Base-by-base conservation (phyloP, 2,113 vertebrate genomes). In the Eulemur macaco region DNA sequence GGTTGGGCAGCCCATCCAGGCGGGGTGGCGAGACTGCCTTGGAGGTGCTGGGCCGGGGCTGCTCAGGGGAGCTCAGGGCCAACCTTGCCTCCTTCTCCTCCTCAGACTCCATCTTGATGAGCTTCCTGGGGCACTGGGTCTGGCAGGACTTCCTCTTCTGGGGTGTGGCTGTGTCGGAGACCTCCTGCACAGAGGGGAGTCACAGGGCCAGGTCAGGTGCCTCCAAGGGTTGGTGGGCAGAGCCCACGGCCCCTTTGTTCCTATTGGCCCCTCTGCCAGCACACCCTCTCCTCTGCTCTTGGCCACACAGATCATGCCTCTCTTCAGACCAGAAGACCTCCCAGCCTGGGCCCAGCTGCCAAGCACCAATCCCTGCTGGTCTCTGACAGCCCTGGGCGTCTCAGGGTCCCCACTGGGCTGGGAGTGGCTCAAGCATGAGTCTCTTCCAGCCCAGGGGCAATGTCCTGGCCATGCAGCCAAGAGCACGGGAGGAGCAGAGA, bases 81-180 rank as follows among this genome's bases (percentile, higher is more conserved):
- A 54, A 6, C 37, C 56, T 78, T 3, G 12, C 45, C 47, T 95
- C 89, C 18, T 84, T 83, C 31, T 83, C 74, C 1, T 42, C n/a
- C 1, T 80, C 34, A 0, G 5, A 34, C 23, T 98, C 98, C 95
- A 98, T 71, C 92, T 98, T 99, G 96, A 98, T 71, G 0, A 92
- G 0, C 52, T 99, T 99, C 71, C 97, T 84, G 0, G 88, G 91
- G 6, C 82, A 9, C 89, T 97, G 96, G 0, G 4, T 0, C 0
- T 91, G 86, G 52, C 1, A 15, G 0, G 1, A 14, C 0, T 45
- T 89, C 39, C 97, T 95, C 97, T 97, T 98, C 31, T 34, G 14
- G 1, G 25, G 0, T 0, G 25, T 11, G 63, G 39, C 4, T 29
- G 31, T 39, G 27, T 15, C n/a, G 64, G 89, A 86, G 74, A 37